These are phyloP conservation scores for Tubulanus polymorphus DNA, from an alignment of 2,888 invertebrate genomes.

Conservation along the genomic window DNA sequence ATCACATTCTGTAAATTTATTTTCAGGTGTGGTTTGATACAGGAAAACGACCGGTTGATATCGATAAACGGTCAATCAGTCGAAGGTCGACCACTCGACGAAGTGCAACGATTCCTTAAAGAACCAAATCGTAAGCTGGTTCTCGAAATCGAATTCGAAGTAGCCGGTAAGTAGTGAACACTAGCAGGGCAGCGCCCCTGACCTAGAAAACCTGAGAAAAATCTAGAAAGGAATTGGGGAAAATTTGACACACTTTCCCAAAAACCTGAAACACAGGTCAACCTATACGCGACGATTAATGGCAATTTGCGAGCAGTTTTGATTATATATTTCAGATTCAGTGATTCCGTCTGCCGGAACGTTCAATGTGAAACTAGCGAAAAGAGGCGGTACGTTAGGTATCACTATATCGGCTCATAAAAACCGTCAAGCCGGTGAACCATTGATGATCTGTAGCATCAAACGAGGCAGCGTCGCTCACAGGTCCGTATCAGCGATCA, in stretches of 20 bases:
- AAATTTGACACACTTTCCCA: no score
- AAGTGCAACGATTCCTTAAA: conserved; percentile 51
- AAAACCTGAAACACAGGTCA: no score
- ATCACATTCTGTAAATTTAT: background rate
- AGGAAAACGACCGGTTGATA: conserved; percentile 74
- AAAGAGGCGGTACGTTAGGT: conserved; percentile 69
- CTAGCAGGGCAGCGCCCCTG: no score
- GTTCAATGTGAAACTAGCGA: conserved; percentile 81
- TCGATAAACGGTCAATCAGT: conserved; percentile 75
- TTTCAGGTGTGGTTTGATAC: conserved; percentile 49
- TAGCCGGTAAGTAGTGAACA: conserved; percentile 60
- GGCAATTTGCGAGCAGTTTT: no score
- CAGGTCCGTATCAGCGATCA: conserved; percentile 34
- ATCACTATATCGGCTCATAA: conserved; percentile 76
- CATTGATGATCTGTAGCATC: conserved; percentile 82
- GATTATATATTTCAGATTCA: conserved; percentile 60
- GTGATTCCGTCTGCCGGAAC: conserved; percentile 87
- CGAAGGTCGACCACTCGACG: conserved; percentile 50
- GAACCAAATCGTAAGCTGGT: conserved; percentile 61
- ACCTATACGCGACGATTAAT: no score
- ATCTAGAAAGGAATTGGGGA: no score
- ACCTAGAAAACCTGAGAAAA: no score
- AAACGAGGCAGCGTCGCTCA: conserved; percentile 87
- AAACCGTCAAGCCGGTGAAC: conserved; percentile 57
- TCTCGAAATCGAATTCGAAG: conserved; percentile 82